Evolutionary conservation across 2,113 vertebrate species (phyloP).

Genomic region (Euleptes europaea): DNA sequence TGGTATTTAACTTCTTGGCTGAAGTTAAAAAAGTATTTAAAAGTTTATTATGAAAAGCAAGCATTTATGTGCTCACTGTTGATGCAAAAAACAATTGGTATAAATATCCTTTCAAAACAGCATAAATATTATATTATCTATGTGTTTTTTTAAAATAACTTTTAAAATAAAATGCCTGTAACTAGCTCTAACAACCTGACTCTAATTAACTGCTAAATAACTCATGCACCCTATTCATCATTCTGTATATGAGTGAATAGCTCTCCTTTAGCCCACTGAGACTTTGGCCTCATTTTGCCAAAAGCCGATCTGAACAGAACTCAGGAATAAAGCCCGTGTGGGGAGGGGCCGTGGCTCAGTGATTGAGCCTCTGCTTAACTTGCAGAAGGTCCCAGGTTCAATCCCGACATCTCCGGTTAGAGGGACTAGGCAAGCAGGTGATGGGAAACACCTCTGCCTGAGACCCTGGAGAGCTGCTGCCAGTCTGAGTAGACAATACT

Average conservation of each 20-base stretch:
- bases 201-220: no score
- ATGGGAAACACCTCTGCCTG: no score
- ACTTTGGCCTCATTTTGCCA: slow-evolving; percentile 2
- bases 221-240: no score
- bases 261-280: not conserved
- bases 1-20: not conserved
- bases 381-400: no score
- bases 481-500: no score
- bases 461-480: no score
- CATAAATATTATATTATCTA: not conserved
- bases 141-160: not conserved
- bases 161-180: not conserved
- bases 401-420: no score
- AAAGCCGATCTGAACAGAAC: not conserved
- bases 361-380: no score
- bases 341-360: no score
- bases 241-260: not conserved
- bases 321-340: not conserved
- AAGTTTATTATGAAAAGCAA: no score
- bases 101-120: not conserved
- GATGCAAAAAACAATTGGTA: not conserved
- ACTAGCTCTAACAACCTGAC: not conserved
- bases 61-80: not conserved
- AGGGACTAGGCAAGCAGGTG: no score
- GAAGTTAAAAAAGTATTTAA: not conserved